These are phyloP conservation scores for Apamea crenata DNA, from an alignment of 2,888 invertebrate genomes.

Conservation along the genomic window DNA sequence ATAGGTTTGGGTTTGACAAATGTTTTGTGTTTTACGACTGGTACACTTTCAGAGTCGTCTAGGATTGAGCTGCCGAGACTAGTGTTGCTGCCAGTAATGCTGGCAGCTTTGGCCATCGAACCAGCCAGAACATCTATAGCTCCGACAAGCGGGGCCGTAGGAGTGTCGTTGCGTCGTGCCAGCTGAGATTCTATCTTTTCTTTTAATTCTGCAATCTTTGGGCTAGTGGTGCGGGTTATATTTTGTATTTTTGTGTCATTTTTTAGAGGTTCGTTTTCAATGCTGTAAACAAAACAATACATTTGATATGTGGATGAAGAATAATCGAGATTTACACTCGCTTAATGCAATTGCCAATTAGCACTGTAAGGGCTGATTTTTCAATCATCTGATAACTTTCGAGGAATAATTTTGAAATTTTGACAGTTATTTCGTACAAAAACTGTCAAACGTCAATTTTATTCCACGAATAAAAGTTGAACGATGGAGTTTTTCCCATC, in stretches of 20 bases:
- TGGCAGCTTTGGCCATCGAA: constrained; percentile 74
- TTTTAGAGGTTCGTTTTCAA: constrained; percentile 84
- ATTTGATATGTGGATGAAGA: background rate
- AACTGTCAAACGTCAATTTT: too few relatives aligned
- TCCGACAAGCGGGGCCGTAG: constrained; percentile 79
- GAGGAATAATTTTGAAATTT: too few relatives aligned
- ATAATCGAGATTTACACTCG: background rate
- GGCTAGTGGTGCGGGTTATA: constrained; percentile 87
- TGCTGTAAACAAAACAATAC: constrained; percentile 77
- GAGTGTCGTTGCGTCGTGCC: constrained; percentile 81
- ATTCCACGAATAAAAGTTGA: too few relatives aligned
- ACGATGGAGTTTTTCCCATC: too few relatives aligned
- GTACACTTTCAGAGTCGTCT: constrained; percentile 82
- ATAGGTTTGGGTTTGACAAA: constrained; percentile 79
- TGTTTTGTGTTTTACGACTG: constrained; percentile 74
- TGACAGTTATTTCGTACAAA: too few relatives aligned
- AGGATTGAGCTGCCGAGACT: constrained; percentile 88
- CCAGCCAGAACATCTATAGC: constrained; percentile 82
- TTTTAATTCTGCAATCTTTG: constrained; percentile 90
- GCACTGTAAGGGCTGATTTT: too few relatives aligned
- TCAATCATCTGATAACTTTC: too few relatives aligned
- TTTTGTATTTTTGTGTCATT: constrained; percentile 82
- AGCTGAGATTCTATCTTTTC: constrained; percentile 90
- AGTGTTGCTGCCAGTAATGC: constrained; percentile 86
- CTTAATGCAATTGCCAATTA: background rate